phyloP scores from a whole-genome alignment of 2,113 vertebrate genomes.

The Pelvicachromis taeniatus region DNA sequence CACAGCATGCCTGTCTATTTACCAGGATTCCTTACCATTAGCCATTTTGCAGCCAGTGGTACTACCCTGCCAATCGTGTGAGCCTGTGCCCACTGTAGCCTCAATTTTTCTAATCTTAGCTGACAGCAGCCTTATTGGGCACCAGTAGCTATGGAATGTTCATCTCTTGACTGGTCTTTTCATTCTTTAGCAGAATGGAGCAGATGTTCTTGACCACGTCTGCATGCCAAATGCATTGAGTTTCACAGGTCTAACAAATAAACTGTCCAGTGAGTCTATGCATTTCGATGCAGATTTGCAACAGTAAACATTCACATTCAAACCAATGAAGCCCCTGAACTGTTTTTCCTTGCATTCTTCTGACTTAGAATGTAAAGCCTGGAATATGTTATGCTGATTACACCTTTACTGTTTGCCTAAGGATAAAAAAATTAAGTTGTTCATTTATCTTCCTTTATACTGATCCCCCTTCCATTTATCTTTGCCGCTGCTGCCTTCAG shows the following conservation, averaged over 20 bases:
- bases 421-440: neutral
- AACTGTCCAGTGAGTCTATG: neutral
- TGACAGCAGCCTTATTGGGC: neutral
- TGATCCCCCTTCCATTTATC: slow-evolving; percentile 20
- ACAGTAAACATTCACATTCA: neutral
- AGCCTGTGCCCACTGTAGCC: neutral
- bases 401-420: neutral
- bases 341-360: neutral
- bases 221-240: neutral
- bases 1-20: neutral
- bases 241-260: neutral
- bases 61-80: neutral
- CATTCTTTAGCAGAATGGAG: neutral
- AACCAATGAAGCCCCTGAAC: neutral
- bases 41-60: neutral
- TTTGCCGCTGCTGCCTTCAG: neutral
- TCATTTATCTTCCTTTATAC: slow-evolving; percentile 43
- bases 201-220: neutral
- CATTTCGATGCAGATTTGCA: neutral
- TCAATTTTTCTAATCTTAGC: neutral
- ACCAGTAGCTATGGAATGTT: neutral
- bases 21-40: neutral
- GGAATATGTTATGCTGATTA: neutral
- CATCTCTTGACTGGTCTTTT: neutral
- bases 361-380: neutral